phyloP scores from a whole-genome alignment of 2,113 vertebrate genomes.

The Struthio camelus region DNA sequence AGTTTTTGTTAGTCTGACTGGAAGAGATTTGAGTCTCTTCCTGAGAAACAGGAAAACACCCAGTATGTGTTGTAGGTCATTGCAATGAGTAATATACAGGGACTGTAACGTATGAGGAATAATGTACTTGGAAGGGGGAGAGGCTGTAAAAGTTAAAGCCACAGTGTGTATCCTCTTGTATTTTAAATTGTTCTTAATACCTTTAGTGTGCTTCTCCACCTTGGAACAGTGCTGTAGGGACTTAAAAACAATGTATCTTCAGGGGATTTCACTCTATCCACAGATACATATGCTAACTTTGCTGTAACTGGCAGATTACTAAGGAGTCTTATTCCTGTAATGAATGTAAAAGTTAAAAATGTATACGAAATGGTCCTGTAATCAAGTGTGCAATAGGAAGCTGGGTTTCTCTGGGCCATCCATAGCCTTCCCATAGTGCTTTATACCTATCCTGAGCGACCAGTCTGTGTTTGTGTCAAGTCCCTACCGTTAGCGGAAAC shows the following conservation, averaged over 20 bases:
- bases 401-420: neutral
- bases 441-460: neutral
- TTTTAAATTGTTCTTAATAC: neutral
- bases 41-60: neutral
- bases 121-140: neutral
- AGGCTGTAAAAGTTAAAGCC: rapidly evolving
- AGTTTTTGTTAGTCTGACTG: neutral
- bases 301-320: neutral
- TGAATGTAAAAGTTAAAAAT: neutral
- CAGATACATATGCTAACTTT: neutral
- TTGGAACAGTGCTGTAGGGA: rapidly evolving
- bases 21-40: neutral
- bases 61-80: neutral
- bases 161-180: rapidly evolving
- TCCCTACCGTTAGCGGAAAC: neutral
- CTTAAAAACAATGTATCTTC: rapidly evolving
- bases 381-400: neutral
- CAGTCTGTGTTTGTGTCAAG: neutral
- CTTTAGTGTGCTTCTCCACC: neutral
- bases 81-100: rapidly evolving
- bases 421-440: rapidly evolving
- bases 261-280: neutral
- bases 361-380: neutral
- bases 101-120: neutral
- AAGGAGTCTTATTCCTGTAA: neutral